phyloP scores from a whole-genome alignment of 2,797 vertebrate genomes.

The Sarcophilus harrisii region DNA sequence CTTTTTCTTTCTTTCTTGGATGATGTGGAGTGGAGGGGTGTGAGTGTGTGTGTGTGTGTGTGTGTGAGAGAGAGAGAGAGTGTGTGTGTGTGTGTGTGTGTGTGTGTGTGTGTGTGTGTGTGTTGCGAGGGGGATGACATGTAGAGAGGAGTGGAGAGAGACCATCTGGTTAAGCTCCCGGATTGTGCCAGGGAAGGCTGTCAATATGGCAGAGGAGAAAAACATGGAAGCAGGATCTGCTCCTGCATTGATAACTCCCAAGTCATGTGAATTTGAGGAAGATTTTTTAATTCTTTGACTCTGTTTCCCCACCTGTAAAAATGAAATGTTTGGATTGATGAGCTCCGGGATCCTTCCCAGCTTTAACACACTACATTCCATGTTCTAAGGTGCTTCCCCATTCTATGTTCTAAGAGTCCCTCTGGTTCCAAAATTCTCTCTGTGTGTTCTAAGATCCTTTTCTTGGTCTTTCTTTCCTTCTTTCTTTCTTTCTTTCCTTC shows the following conservation, averaged over 20 bases:
- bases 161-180: not conserved
- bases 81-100: too few relatives aligned
- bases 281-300: not conserved
- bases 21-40: constrained; percentile 11
- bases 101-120: too few relatives aligned
- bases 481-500: too few relatives aligned
- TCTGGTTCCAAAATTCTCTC: not conserved
- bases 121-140: not conserved
- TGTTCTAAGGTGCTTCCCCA: not conserved
- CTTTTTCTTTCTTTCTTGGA: not conserved
- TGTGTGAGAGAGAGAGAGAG: too few relatives aligned
- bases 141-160: not conserved
- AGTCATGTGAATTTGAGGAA: not conserved
- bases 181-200: not conserved
- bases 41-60: too few relatives aligned
- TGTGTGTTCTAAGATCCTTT: not conserved
- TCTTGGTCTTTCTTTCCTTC: too few relatives aligned
- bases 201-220: not conserved
- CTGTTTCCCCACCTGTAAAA: not conserved
- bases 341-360: not conserved
- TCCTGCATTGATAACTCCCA: not conserved
- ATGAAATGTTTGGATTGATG: not conserved
- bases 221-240: not conserved
- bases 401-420: not conserved
- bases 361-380: not conserved